Evolutionary conservation across 2,888 invertebrate genomes (phyloP), one percentile per base, ranked within the genome.

Genomic region (Agrilus cyanescens): DNA sequence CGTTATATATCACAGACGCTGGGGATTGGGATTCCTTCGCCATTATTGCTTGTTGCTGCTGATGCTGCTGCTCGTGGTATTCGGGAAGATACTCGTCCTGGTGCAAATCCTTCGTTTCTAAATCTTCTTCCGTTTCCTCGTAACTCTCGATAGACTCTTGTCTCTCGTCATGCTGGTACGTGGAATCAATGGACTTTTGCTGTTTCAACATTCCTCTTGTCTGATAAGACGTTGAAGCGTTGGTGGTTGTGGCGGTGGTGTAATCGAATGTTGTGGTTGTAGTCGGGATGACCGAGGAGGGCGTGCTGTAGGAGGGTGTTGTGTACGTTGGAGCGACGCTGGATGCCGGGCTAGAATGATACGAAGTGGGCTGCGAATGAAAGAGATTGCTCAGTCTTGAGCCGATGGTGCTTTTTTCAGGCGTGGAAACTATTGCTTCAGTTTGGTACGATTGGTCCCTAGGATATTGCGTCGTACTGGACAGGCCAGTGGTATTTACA

Each of bases 101-200:
- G 25, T 25, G 25, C 8, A 25, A 25, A 8, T 25, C 25, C 25
- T 25, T 25, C 4, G 25, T 25, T 25, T 36, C 33, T 31, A 45
- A 40, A n/a, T 56, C 49, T 37, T 60, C 56, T 38, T 66, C 67
- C 46, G 71, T 66, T 43, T 66, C 70, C 10, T 63, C 59, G 50
- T 70, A 72, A 51, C 68, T 70, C 41, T 72, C 72, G 5, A 70
- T 56, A 2, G 69, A 68, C 41, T 70, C 71, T 51, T 70, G 69
- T 13, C 33, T 33, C 32, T 54, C 49, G n/a, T 44, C 41, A 13
- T 49, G 52, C 13, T 52, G 49, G 37, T 54, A 54, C 37, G 45
- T 43, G 4, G 59, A 61, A 45, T 70, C 70, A 29, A 72, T 59
- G 12, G 69, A 67, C 18, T 70, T 68, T 46, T 72, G 71, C 46